Evolutionary conservation across 2,797 vertebrate genomes (phyloP).

Genomic region (Gobio occitaniae): DNA sequence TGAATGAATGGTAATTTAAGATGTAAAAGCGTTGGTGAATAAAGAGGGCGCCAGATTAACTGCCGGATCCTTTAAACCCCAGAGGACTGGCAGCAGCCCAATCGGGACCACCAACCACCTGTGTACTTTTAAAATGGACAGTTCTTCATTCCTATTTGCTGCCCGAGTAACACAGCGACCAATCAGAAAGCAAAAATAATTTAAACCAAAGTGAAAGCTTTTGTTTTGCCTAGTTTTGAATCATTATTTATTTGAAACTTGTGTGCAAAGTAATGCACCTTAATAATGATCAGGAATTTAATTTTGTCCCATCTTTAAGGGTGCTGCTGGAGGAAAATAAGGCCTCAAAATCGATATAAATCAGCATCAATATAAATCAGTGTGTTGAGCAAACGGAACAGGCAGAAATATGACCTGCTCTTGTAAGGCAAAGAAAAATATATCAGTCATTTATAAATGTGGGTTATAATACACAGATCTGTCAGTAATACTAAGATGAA

Average conservation of each 20-base stretch:
- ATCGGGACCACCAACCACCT: slow-evolving; percentile 62
- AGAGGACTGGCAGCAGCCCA: slow-evolving; percentile 61
- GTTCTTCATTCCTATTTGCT: slow-evolving; percentile 60
- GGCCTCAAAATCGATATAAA: slow-evolving; percentile 75
- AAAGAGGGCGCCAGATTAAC: slow-evolving; percentile 49
- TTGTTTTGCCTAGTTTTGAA: slow-evolving; percentile 48
- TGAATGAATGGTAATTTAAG: slow-evolving; percentile 68
- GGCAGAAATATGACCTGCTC: slow-evolving; percentile 47
- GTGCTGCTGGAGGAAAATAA: slow-evolving; percentile 68
- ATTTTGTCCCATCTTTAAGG: slow-evolving; percentile 70
- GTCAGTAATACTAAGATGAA: slow-evolving; percentile 17
- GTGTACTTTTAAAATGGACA: slow-evolving; percentile 39
- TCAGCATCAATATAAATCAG: slow-evolving; percentile 73
- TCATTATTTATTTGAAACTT: slow-evolving; percentile 63
- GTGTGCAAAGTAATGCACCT: slow-evolving; percentile 64
- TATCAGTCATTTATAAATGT: slow-evolving; percentile 70
- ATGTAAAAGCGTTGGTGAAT: slow-evolving; percentile 70
- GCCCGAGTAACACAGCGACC: slow-evolving; percentile 13
- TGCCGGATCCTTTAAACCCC: slow-evolving; percentile 48
- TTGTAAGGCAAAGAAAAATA: slow-evolving; percentile 61
- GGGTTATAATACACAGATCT: slow-evolving; percentile 67
- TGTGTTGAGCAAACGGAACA: neutral
- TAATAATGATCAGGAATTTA: slow-evolving; percentile 68
- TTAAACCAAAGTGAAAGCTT: neutral
- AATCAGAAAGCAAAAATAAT: slow-evolving; percentile 44